Evolutionary conservation across 2,113 vertebrate species (phyloP).

Genomic region (Peucedramus taeniatus): DNA sequence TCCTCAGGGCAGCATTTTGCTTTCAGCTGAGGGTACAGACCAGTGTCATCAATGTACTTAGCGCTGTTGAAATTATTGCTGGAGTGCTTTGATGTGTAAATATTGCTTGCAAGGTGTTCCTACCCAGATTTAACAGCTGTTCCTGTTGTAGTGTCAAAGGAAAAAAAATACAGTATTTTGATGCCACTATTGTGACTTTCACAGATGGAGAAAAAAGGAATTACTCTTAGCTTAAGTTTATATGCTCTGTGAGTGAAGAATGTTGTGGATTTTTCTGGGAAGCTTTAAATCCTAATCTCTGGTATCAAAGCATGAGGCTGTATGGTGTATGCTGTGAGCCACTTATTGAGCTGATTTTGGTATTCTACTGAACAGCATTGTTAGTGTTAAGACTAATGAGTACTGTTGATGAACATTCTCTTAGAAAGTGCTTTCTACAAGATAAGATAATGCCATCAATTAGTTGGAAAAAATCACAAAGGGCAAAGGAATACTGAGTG

Average conservation of each 20-base stretch:
- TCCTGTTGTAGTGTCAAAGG: neutral
- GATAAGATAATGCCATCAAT: constrained; percentile 73
- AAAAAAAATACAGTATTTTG: neutral
- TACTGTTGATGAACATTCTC: constrained; percentile 66
- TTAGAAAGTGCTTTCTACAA: constrained; percentile 58
- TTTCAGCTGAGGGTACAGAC: neutral
- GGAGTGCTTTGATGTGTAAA: neutral
- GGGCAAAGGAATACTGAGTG: constrained; percentile 66
- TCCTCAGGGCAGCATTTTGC: neutral
- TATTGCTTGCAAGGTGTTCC: neutral
- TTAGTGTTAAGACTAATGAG: constrained; percentile 72
- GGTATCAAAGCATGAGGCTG: neutral
- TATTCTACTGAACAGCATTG: constrained; percentile 59
- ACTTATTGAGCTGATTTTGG: constrained; percentile 61
- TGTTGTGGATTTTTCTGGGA: neutral
- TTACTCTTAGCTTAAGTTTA: neutral
- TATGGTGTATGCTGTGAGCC: constrained; percentile 19
- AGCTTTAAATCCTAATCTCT: constrained; percentile 34
- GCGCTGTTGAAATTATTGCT: neutral
- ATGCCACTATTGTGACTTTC: neutral
- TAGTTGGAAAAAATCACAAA: constrained; percentile 68
- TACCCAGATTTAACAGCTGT: neutral
- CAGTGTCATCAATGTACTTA: neutral
- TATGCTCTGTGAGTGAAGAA: neutral
- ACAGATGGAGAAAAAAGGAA: neutral